Percentiles rank a stretch among this genome's conserved stretches.
Evolutionary conservation across 2,797 vertebrate genomes (phyloP).

Genomic region (Poecile montanus): DNA sequence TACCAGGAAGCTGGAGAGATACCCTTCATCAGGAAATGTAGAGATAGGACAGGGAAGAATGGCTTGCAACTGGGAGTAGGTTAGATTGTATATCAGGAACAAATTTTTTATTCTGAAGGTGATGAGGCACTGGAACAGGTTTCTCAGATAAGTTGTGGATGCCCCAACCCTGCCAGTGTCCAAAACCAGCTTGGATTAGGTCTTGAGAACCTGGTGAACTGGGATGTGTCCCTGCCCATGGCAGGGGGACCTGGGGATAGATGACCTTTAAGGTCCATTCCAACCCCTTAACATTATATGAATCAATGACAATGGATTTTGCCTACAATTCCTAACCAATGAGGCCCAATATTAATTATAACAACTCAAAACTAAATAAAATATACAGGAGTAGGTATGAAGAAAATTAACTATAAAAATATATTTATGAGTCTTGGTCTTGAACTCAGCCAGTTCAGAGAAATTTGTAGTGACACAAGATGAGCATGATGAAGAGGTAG

Average conservation of each 20-base stretch:
- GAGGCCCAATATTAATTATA: not conserved
- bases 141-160: not conserved
- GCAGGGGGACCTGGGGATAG: accelerated
- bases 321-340: not conserved
- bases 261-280: not conserved
- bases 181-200: not conserved
- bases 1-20: accelerated
- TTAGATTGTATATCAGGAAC: not conserved
- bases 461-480: not conserved
- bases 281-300: not conserved
- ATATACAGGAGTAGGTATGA: not conserved
- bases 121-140: not conserved
- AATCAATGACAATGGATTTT: not conserved
- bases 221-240: not conserved
- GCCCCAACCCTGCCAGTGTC: not conserved
- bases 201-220: not conserved
- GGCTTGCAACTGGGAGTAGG: not conserved
- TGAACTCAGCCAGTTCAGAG: not conserved
- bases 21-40: not conserved
- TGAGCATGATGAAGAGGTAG: not conserved
- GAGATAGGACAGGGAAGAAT: accelerated
- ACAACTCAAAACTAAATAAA: not conserved
- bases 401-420: not conserved
- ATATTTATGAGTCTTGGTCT: not conserved
- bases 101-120: not conserved